Conservation (phyloP, 2,888 invertebrate genomes). For the Eupithecia pulchellata region DNA sequence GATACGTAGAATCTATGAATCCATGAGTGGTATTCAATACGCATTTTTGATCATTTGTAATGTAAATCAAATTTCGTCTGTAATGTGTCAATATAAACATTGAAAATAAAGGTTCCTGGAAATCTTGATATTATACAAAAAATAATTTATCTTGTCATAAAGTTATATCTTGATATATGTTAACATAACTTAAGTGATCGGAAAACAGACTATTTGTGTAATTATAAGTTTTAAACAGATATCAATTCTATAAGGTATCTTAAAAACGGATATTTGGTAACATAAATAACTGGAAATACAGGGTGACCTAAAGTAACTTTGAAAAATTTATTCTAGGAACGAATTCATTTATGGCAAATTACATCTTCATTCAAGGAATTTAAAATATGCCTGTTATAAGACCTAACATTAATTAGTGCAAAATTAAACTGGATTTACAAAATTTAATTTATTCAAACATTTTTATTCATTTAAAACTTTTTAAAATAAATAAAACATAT, state of each 20-base stretch:
- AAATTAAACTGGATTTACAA: background rate
- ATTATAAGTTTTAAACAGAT: background rate
- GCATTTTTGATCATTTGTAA: background rate
- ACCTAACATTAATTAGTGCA: background rate
- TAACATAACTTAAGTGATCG: too few relatives aligned
- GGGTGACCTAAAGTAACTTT: conserved; percentile 29
- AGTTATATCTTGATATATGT: background rate
- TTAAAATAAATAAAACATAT: conserved; percentile 39
- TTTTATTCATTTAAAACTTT: conserved; percentile 42
- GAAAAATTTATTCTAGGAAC: conserved; percentile 27
- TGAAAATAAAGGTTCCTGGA: background rate
- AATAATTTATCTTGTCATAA: background rate
- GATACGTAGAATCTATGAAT: too few relatives aligned
- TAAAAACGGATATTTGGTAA: conserved; percentile 67
- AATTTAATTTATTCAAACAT: conserved; percentile 8
- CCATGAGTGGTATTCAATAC: background rate
- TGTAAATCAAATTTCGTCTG: background rate
- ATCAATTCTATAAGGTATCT: background rate
- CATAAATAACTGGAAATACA: conserved; percentile 57
- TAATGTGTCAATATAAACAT: background rate
- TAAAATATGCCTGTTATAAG: background rate
- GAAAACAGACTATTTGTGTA: too few relatives aligned
- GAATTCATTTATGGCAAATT: conserved; percentile 33
- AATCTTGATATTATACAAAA: background rate
- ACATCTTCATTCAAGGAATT: conserved; percentile 11